Conservation (phyloP, 2,113 vertebrate genomes). For the Oncorhynchus tshawytscha region DNA sequence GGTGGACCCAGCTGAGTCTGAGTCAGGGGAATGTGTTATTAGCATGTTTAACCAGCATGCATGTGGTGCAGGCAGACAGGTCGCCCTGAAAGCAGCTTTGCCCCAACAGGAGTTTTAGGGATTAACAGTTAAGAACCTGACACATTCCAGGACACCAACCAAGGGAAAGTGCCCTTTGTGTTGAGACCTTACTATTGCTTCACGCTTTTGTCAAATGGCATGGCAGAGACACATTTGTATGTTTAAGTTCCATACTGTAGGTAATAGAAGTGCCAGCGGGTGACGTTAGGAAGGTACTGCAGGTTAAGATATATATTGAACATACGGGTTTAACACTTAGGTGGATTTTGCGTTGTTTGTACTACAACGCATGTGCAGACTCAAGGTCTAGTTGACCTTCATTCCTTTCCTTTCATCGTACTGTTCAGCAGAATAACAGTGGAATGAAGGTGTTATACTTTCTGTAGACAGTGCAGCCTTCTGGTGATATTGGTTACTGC, state of each 20-base stretch:
- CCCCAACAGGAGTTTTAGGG: constrained; percentile 40
- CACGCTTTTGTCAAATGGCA: no score
- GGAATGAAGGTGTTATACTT: background rate
- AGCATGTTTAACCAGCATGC: constrained; percentile 11
- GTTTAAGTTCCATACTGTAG: background rate
- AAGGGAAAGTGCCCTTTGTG: background rate
- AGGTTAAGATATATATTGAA: background rate
- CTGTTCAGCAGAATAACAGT: background rate
- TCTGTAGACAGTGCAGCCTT: background rate
- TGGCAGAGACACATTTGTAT: background rate
- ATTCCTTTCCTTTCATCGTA: background rate
- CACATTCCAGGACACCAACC: constrained; percentile 41
- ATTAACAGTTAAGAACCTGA: constrained; percentile 57
- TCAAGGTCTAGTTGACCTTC: background rate
- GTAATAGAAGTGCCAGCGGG: background rate
- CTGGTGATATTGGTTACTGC: background rate
- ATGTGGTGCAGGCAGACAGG: constrained; percentile 15
- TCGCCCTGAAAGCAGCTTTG: constrained; percentile 52
- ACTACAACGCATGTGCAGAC: background rate
- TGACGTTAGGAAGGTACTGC: background rate
- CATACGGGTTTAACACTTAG: background rate
- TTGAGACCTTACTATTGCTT: background rate
- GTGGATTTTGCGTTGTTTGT: background rate
- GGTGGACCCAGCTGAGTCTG: no score
- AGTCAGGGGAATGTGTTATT: constrained; percentile 24